A percentile compares a stretch with the other conserved stretches of the same genome.
phyloP scores from a whole-genome alignment of 2,797 vertebrate species.

The Poeciliopsis turneri region DNA sequence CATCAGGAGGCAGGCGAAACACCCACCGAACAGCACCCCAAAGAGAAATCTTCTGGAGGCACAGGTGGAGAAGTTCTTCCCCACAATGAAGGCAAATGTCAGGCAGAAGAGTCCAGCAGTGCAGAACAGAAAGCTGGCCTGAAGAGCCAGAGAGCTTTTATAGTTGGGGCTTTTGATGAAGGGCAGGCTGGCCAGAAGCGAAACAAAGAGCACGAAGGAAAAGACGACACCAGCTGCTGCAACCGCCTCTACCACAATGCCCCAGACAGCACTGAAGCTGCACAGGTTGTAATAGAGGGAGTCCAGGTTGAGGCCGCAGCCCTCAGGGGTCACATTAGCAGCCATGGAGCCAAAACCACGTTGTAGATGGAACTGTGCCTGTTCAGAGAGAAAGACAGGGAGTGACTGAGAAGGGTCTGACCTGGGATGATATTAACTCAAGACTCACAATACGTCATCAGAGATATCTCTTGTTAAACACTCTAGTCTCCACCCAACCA shows the following conservation, averaged over 20 bases:
- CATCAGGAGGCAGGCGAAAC: conserved; percentile 90
- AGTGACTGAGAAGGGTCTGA: conserved; percentile 14
- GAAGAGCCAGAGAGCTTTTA: conserved; percentile 81
- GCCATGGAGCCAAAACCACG: conserved; percentile 48
- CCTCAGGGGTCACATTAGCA: conserved; percentile 57
- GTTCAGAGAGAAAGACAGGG: conserved; percentile 14
- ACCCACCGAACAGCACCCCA: conserved; percentile 89
- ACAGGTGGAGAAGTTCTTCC: conserved; percentile 88
- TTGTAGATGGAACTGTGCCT: conserved; percentile 57
- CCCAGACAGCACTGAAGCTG: conserved; percentile 85
- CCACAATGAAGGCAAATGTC: conserved; percentile 90
- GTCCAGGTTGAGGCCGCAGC: conserved; percentile 83
- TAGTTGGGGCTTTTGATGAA: conserved; percentile 82
- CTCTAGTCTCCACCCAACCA: conserved; percentile 32
- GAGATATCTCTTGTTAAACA: background rate
- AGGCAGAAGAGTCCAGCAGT: conserved; percentile 91
- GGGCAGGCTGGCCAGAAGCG: conserved; percentile 89
- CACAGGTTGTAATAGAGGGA: conserved; percentile 93
- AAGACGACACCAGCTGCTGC: conserved; percentile 84
- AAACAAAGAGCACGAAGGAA: conserved; percentile 84
- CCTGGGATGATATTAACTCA: conserved; percentile 6
- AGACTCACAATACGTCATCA: conserved; percentile 23
- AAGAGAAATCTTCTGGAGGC: conserved; percentile 92
- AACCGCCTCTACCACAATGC: conserved; percentile 88
- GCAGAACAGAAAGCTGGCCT: conserved; percentile 84